Percentiles rank a stretch among this genome's conserved stretches.
Evolutionary conservation across 2,113 vertebrate genomes (phyloP).

Genomic region (Actenoides hombroni): DNA sequence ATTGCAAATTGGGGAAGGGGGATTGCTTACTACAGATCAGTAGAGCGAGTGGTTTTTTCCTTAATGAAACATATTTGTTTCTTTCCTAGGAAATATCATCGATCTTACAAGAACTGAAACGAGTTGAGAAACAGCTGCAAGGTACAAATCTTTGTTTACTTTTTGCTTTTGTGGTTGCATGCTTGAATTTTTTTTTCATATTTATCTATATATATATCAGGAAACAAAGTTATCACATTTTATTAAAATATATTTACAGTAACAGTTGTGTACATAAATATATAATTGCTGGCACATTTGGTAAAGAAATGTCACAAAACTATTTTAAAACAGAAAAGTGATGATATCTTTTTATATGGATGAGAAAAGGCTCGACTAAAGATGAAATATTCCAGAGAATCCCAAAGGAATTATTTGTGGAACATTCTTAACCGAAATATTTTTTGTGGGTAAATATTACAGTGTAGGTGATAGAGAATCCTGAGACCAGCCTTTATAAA

Average conservation of each 20-base stretch:
- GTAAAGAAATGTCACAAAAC: not conserved
- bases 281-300: not conserved
- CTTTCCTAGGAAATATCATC: slow-evolving; percentile 90
- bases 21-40: not conserved
- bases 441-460: not conserved
- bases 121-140: slow-evolving; percentile 96
- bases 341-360: not conserved
- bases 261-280: not conserved
- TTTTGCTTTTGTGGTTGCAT: not conserved
- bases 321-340: not conserved
- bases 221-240: not conserved
- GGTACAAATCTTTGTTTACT: slow-evolving; percentile 74
- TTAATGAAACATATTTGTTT: not conserved
- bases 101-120: slow-evolving; percentile 92
- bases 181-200: not conserved
- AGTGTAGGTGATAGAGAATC: not conserved
- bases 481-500: not conserved
- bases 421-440: not conserved
- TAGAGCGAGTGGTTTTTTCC: not conserved
- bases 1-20: not conserved
- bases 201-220: not conserved
- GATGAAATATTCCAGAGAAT: not conserved
- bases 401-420: not conserved
- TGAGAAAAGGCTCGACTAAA: not conserved
- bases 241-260: not conserved